Conservation (phyloP, 1,140 invertebrate genomes). For the Hypothenemus hampei region DNA sequence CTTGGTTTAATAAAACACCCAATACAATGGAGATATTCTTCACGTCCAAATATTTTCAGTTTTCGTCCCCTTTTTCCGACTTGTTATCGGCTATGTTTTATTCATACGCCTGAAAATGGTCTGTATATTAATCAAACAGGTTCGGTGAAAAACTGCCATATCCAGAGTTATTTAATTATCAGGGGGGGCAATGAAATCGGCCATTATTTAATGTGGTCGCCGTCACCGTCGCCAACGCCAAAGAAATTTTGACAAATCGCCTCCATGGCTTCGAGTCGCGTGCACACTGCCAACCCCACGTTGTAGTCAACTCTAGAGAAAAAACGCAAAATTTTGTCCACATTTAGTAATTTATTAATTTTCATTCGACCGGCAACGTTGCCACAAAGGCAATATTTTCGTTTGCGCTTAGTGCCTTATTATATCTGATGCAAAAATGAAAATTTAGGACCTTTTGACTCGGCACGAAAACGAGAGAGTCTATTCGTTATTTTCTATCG, state of each 20-base stretch:
- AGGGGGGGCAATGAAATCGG: constrained; percentile 25
- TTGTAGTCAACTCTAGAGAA: too few relatives aligned
- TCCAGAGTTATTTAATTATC: constrained; percentile 29
- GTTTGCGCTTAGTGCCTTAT: not conserved
- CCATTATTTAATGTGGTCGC: constrained; percentile 25
- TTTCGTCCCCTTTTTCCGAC: not conserved
- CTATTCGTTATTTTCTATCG: not conserved
- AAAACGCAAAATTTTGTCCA: too few relatives aligned
- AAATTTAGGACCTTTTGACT: not conserved
- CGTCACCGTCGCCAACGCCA: constrained; percentile 5
- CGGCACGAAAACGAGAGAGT: not conserved
- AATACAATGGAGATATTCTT: too few relatives aligned
- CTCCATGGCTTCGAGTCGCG: constrained; percentile 6
- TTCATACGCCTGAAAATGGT: constrained; percentile 20
- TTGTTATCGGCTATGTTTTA: constrained; percentile 23
- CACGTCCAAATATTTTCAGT: too few relatives aligned
- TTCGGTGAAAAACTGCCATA: constrained; percentile 25
- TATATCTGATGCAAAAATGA: constrained; percentile 1
- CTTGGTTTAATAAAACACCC: too few relatives aligned
- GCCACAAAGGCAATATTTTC: not conserved
- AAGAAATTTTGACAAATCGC: constrained; percentile 26
- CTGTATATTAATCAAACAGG: constrained; percentile 24
- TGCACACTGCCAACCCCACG: not conserved
- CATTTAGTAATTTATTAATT: too few relatives aligned
- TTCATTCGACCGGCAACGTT: not conserved